Percentiles rank a stretch among this genome's conserved stretches.
These are phyloP conservation scores for Danio aesculapii DNA, from an alignment of 2,797 vertebrate species.

Conservation along the genomic window DNA sequence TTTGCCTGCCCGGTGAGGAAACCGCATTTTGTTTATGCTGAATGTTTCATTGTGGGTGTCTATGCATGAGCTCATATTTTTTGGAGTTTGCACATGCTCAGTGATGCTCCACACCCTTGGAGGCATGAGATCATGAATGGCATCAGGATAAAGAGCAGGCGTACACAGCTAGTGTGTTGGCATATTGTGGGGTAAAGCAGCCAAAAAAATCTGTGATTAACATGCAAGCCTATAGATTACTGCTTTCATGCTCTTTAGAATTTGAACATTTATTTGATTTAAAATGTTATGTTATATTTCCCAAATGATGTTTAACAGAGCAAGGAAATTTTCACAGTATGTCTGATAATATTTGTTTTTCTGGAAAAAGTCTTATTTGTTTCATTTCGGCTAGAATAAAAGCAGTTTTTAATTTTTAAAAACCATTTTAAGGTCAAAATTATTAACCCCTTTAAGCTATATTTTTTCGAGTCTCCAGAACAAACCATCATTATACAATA, in stretches of 20 bases:
- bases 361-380: too few species aligned
- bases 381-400: too few species aligned
- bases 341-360: too few species aligned
- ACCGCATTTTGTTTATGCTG: not conserved
- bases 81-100: slow-evolving; percentile 41
- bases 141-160: slow-evolving; percentile 17
- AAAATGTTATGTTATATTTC: too few species aligned
- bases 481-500: too few species aligned
- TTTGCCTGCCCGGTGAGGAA: slow-evolving; percentile 35
- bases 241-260: not conserved
- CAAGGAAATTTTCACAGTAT: too few species aligned
- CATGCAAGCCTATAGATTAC: slow-evolving; percentile 12
- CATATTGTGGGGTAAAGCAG: slow-evolving; percentile 28
- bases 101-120: slow-evolving; percentile 33
- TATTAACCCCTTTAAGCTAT: too few species aligned
- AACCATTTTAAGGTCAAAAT: too few species aligned
- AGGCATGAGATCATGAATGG: slow-evolving; percentile 45
- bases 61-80: slow-evolving; percentile 63
- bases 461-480: too few species aligned
- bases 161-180: slow-evolving; percentile 5
- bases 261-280: too few species aligned
- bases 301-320: too few species aligned
- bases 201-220: slow-evolving; percentile 5
- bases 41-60: slow-evolving; percentile 34
- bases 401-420: too few species aligned